These are phyloP conservation scores for Rhopalosiphum padi DNA, from an alignment of 1,140 invertebrate species.

Conservation along the genomic window DNA sequence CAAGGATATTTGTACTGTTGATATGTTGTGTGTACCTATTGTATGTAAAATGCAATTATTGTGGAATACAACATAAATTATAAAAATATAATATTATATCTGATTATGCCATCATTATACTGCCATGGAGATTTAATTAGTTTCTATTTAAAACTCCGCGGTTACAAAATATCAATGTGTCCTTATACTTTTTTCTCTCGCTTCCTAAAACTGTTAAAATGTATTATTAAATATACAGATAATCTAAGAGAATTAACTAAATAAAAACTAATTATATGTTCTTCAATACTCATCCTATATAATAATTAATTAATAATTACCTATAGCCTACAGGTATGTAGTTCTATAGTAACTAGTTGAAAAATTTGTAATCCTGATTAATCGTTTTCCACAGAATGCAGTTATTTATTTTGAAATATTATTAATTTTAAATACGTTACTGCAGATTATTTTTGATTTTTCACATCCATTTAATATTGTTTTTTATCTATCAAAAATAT, in stretches of 20 bases:
- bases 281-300: background rate
- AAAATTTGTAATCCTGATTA: too few species aligned
- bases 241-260: background rate
- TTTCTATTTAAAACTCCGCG: background rate
- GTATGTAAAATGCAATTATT: background rate
- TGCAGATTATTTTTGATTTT: too few species aligned
- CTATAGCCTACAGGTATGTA: too few species aligned
- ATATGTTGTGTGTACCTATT: background rate
- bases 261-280: background rate
- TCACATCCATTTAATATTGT: too few species aligned
- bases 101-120: background rate
- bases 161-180: background rate
- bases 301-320: too few species aligned
- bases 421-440: too few species aligned
- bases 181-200: background rate
- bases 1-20: background rate
- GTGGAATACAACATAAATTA: background rate
- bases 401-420: too few species aligned
- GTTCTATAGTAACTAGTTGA: too few species aligned
- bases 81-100: background rate
- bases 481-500: too few species aligned
- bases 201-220: background rate
- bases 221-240: background rate
- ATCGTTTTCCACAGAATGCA: too few species aligned
- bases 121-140: background rate